These are phyloP conservation scores for Sturnus vulgaris DNA, from an alignment of 2,113 vertebrate species.

Conservation along the genomic window DNA sequence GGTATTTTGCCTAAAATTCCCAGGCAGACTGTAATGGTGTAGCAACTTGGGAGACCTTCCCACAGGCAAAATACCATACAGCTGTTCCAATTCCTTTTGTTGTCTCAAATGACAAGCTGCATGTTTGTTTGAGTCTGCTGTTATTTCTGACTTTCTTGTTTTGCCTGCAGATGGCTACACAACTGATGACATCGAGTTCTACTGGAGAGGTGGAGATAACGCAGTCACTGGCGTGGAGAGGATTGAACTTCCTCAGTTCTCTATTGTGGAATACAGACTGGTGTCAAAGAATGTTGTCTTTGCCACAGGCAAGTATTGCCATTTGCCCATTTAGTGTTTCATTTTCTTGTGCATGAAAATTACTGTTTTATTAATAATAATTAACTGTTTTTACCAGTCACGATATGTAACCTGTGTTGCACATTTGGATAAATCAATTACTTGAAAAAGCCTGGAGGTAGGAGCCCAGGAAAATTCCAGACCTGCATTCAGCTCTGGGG, in stretches of 20 bases:
- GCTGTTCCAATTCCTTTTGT: not conserved
- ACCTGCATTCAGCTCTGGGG: not conserved
- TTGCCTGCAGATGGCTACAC: slow-evolving; percentile 90
- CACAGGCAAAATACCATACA: not conserved
- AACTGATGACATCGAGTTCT: slow-evolving; percentile 97
- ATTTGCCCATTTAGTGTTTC: not conserved
- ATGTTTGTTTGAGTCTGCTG: not conserved
- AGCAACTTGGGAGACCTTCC: not conserved
- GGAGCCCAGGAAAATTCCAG: not conserved
- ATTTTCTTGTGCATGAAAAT: not conserved
- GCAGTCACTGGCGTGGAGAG: slow-evolving; percentile 92
- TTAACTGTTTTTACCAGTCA: not conserved
- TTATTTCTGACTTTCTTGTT: not conserved
- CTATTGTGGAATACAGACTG: slow-evolving; percentile 92
- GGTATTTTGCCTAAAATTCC: not conserved
- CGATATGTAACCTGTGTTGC: not conserved
- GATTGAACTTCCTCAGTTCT: slow-evolving; percentile 97
- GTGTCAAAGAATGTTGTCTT: slow-evolving; percentile 97
- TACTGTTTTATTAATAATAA: not conserved
- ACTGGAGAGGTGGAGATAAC: slow-evolving; percentile 92
- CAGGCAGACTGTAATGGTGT: not conserved
- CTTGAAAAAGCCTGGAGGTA: not conserved
- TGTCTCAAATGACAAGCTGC: not conserved
- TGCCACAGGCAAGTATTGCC: slow-evolving; percentile 85
- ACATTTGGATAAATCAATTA: not conserved